These are phyloP conservation scores for Catharus bicknelli DNA, from an alignment of 2,113 vertebrate genomes.

Conservation along the genomic window DNA sequence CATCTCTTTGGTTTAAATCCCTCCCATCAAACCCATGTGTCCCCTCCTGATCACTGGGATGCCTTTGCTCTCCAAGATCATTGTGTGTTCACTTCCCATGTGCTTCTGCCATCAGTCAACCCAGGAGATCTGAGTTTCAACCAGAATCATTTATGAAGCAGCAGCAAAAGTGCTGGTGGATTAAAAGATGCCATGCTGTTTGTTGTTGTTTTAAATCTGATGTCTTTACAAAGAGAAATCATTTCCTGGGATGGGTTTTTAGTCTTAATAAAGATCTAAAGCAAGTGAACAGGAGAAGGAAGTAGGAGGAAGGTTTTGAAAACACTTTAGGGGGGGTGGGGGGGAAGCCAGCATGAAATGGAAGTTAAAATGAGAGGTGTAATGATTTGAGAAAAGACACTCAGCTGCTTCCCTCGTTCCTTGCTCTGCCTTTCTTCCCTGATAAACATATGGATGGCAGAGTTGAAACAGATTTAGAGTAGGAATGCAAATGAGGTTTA, in stretches of 20 bases:
- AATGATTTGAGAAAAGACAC: neutral
- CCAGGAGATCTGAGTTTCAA: neutral
- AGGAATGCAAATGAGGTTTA: slow-evolving; percentile 49
- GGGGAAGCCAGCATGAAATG: neutral
- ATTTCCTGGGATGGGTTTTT: neutral
- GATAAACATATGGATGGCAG: neutral
- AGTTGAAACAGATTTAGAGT: slow-evolving; percentile 41
- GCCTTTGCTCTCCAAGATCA: neutral
- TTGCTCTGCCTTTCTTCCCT: slow-evolving; percentile 5
- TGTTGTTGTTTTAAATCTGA: slow-evolving; percentile 4
- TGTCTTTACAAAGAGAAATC: neutral
- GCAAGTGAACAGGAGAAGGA: neutral
- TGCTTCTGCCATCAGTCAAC: neutral
- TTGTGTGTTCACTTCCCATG: neutral
- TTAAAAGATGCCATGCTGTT: neutral
- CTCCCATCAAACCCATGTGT: neutral
- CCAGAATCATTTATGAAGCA: slow-evolving; percentile 12
- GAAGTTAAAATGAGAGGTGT: neutral
- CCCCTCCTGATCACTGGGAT: neutral
- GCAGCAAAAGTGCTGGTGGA: neutral
- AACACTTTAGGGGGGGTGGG: neutral
- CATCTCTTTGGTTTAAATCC: neutral
- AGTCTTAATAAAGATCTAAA: slow-evolving; percentile 38
- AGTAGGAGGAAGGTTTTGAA: slow-evolving; percentile 4
- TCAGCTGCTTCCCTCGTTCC: neutral